Evolutionary conservation across 92 coral and sea anemone species (phyloP), one percentile per base, ranked within the genome.

Genomic region (Bergia sp.): DNA sequence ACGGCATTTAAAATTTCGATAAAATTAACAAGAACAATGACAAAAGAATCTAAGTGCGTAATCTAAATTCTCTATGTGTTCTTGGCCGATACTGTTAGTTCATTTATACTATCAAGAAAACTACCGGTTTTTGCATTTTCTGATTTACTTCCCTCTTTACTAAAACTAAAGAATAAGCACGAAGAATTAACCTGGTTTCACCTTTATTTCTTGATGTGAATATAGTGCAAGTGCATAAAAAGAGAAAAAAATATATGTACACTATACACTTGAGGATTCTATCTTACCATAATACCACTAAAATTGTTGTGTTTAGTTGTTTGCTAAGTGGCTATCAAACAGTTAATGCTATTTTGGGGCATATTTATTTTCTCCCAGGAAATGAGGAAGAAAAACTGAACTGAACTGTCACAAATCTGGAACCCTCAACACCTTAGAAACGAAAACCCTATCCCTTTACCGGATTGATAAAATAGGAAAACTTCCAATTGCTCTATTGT

Each of bases 191-290:
- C 23, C 47, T 57, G 43, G 43, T 8, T 41, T 40, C 29, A 1
- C 69, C 69, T 7, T 23, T 15, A 38, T 41, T 76, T 76, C 53
- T 76, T 38, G 80, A 76, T 16, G 50, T 76, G 45, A 74, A 3
- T 40, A 66, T 44, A 43, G 53, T 66, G 78, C 79, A 84, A 71
- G 29, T 45, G 79, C 75, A 74, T 23, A 44, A 69, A 37, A 43
- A 37, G 7, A 80, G 8, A 57, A 0, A 39, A 82, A 44, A 66
- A 72, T 72, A 84, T 84, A 43, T 84, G 39, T 58, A 84, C 87
- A 81, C 43, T 81, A 69, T 84, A 84, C 76, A 82, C 23, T 84
- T 72, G 57, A 61, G 69, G 69, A 61, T 61, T 53, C 58, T 6
- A 18, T 53, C 16, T 53, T 53, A 53, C 58, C 58, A 53, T 53